Percentiles rank a stretch among this genome's conserved stretches.
phyloP scores from a whole-genome alignment of 2,797 vertebrate genomes.

The Lemur catta region DNA sequence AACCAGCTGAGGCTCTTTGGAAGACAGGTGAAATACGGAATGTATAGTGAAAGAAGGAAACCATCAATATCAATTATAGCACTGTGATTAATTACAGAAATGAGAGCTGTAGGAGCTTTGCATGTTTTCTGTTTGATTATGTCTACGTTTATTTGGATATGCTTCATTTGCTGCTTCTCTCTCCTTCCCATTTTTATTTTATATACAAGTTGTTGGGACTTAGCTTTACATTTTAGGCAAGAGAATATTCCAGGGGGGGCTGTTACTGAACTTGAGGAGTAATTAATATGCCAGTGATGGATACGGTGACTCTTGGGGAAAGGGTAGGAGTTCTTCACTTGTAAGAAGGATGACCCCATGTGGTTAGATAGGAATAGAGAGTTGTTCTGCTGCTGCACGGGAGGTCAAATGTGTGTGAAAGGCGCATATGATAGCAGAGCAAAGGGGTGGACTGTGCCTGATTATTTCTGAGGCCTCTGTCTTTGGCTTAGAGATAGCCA shows the following conservation, averaged over 20 bases:
- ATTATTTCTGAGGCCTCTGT: background rate
- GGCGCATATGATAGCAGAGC: background rate
- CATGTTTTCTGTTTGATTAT: background rate
- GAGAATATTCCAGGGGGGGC: background rate
- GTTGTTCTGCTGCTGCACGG: background rate
- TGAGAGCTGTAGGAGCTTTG: background rate
- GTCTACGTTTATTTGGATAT: background rate
- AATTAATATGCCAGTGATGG: background rate
- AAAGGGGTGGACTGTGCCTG: background rate
- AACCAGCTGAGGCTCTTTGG: background rate
- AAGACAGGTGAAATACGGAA: background rate
- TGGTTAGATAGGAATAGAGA: background rate
- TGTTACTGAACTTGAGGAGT: background rate
- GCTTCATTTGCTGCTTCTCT: background rate
- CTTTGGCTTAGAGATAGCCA: background rate
- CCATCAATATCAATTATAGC: rapidly evolving
- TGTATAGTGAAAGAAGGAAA: background rate
- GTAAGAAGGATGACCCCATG: background rate
- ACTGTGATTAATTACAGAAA: background rate
- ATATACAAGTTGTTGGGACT: background rate
- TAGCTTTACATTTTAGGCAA: background rate
- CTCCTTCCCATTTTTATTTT: background rate
- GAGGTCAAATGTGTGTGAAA: background rate
- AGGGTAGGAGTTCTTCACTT: background rate
- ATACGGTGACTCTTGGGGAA: background rate